Percentiles rank a stretch among this genome's conserved stretches.
phyloP scores from a whole-genome alignment of 1,140 invertebrate species.

The Tetragnatha versicolor region DNA sequence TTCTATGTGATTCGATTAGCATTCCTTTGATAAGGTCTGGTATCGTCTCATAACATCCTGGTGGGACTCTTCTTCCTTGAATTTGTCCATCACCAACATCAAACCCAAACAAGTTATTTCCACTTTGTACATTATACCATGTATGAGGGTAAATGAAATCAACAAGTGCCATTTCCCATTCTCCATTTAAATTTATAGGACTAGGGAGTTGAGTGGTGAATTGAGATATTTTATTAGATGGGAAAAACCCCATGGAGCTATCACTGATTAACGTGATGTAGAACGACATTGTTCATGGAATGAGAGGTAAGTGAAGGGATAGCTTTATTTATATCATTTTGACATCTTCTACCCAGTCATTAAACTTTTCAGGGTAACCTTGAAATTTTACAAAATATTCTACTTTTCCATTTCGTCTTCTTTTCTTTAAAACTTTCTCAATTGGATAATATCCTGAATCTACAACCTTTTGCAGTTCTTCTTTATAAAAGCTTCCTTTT shows the following conservation, averaged over 20 bases:
- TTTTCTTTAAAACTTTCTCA: constrained; percentile 5
- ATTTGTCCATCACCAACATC: neutral
- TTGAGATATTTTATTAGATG: neutral
- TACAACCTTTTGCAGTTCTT: neutral
- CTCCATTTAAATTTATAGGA: neutral
- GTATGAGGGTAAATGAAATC: constrained; percentile 18
- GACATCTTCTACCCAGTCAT: neutral
- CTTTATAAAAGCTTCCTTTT: constrained; percentile 24
- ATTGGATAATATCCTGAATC: neutral
- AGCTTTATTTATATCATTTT: neutral
- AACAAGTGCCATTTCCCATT: constrained; percentile 6
- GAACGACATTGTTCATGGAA: neutral
- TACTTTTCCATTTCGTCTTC: neutral
- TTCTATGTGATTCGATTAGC: neutral
- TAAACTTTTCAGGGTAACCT: constrained; percentile 12
- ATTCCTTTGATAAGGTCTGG: neutral
- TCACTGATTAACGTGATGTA: constrained; percentile 1
- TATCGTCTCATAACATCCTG: neutral
- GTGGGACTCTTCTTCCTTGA: neutral
- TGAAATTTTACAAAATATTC: constrained; percentile 22
- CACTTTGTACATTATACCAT: constrained; percentile 12
- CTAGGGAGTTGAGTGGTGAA: neutral
- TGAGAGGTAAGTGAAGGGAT: neutral
- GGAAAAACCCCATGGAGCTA: constrained; percentile 10
- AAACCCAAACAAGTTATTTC: neutral